These are phyloP conservation scores for Lithosia quadra DNA, from an alignment of 2,888 invertebrate species.

Conservation along the genomic window DNA sequence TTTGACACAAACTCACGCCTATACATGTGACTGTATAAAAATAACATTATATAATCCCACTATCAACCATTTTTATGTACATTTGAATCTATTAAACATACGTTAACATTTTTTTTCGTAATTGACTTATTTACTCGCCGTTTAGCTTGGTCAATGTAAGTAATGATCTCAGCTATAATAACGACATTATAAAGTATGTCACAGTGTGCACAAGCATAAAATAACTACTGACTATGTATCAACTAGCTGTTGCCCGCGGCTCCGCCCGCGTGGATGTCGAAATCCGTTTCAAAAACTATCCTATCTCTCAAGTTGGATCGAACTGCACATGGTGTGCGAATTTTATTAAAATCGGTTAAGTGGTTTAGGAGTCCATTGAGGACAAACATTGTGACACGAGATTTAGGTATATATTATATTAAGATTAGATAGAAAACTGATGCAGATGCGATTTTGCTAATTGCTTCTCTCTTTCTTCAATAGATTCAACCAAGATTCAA, in stretches of 20 bases:
- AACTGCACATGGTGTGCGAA: no score
- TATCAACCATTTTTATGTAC: background rate
- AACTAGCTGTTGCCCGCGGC: background rate
- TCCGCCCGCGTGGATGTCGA: no score
- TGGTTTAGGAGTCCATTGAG: no score
- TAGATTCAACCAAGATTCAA: no score
- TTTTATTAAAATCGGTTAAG: no score
- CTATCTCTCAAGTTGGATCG: no score
- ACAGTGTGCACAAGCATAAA: background rate
- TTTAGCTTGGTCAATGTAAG: background rate
- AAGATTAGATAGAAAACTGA: no score
- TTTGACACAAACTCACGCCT: background rate
- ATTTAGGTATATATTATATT: no score
- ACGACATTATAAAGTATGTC: background rate
- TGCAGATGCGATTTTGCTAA: no score
- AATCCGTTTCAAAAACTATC: no score
- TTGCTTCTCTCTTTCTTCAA: no score
- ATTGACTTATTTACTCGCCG: background rate
- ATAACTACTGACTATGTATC: background rate
- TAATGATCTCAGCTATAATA: slow-evolving; percentile 1
- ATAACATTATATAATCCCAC: background rate
- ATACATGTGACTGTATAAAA: background rate
- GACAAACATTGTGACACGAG: no score
- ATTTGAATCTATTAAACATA: background rate
- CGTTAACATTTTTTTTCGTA: slow-evolving; percentile 2